Evolutionary conservation across 2,888 invertebrate species (phyloP), one percentile per base, ranked within the genome.

Genomic region (Tetheella fluctuosa): DNA sequence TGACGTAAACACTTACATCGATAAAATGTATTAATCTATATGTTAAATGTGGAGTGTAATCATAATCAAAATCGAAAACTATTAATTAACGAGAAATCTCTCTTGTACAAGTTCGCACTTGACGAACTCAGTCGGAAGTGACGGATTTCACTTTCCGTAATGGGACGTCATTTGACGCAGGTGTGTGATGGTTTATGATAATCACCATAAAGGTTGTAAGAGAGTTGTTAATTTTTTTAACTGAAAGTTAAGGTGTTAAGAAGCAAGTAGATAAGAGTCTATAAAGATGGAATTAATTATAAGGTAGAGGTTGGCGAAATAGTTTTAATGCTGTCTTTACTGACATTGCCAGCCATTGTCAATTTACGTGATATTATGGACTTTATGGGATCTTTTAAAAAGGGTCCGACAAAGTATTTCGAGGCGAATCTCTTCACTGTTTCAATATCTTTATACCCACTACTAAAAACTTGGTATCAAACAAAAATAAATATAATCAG

Each of bases 111-210:
- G 62, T 58, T 61, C 60, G 58, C 63, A 64, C 53, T 62, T 62
- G 61, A 64, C 63, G 64, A 59, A 57, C 61, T 30, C 17, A n/a
- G 65, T 68, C 63, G 67, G 62, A 70, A 74, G 67, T 61, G 64
- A 62, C 65, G 67, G 60, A 63, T 77, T 76, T 77, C 76, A 73
- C 77, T 76, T 76, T 76, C 70, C 68, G 61, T 67, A 69, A 71
- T 69, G 68, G 71, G 64, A 64, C 60, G 61, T 8, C 60, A 65
- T 65, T 63, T 65, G 64, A 64, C 60, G 63, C 61, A 65, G 62
- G 64, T 61, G 67, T 70, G 60, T 64, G 64, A 61, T 66, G 58
- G 57, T 63, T 58, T 55, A 34, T 55, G 30, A 34, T 20, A 55
- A 12, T 34, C 5, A 20, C 34, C 20, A 30, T 10, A 28, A 48